Base-by-base conservation (phyloP, 2,888 invertebrate genomes). In the Drosophila mettleri region DNA sequence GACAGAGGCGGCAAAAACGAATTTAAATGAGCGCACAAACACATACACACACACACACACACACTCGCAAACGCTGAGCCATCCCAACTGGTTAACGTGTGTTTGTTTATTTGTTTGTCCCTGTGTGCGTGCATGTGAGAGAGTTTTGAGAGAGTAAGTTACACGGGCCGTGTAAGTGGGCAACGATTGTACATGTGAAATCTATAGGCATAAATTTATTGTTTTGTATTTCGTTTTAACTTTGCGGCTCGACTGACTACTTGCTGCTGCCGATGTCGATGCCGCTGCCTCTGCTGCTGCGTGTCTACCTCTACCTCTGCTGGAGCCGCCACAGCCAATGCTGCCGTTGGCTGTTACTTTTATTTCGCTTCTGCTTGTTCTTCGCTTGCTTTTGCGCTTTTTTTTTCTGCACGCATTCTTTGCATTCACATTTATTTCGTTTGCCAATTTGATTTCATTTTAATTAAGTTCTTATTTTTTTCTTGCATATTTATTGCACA, bases 181-280 rank as follows among this genome's bases (percentile, higher is more conserved):
- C 71, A 69, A 75, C 75, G 79, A 54, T 69, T 67, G 67, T 77
- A 74, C 81, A 80, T 80, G 83, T 79, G 82, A 84, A 79, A 86
- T 81, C 85, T 81, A 84, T 81, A 86, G 83, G 83, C 85, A 86
- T 84, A 84, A 86, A 86, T 86, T 86, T 84, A 84, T 84, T 84
- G 83, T 84, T 86, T 84, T 83, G 82, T 86, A 79, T 78, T 78
- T 75, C 60, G 67, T 53, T 78, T 62, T 78, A 55, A 64, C 63
- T 70, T 67, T 69, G 57, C 61, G 55, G 52, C 54, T 64, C 63
- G 60, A 61, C 39, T 74, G 45, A 45, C 66, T 66, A 57, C 62
- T 62, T 59, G 18, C 41, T 63, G 72, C 54, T 53, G 57, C 62
- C 3, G 16, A 29, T 8, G 22, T 16, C 69, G 58, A n/a, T n/a